phyloP scores from a whole-genome alignment of 2,888 invertebrate genomes.

The Priocnemis perturbator region DNA sequence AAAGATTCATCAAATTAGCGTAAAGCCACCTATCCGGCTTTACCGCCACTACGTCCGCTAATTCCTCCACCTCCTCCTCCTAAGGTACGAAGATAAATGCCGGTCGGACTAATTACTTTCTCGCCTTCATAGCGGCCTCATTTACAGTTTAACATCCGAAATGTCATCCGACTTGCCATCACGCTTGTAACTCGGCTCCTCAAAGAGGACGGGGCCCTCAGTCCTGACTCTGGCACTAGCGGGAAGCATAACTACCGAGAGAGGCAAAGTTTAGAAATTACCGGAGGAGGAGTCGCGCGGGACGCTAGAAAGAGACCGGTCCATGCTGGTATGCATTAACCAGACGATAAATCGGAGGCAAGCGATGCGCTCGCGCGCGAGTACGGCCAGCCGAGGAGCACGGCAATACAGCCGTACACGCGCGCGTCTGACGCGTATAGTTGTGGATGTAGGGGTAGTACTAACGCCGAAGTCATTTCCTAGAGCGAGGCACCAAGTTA shows the following conservation, averaged over 20 bases:
- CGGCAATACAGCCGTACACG: background rate
- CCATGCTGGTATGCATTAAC: constrained; percentile 46
- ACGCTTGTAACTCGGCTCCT: too few species aligned
- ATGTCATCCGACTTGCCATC: too few species aligned
- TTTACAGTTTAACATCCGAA: too few species aligned
- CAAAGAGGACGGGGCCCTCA: too few species aligned
- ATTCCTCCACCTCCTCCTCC: too few species aligned
- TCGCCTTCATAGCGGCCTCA: too few species aligned
- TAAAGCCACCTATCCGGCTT: too few species aligned
- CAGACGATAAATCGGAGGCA: constrained; percentile 57
- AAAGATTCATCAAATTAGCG: too few species aligned
- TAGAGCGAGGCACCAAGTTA: constrained; percentile 63
- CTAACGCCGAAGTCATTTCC: constrained; percentile 70
- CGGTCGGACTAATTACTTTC: too few species aligned
- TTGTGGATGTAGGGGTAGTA: constrained; percentile 39
- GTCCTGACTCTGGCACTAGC: background rate
- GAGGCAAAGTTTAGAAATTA: constrained; percentile 4
- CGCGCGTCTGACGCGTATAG: too few species aligned
- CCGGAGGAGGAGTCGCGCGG: background rate
- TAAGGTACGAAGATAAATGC: too few species aligned
- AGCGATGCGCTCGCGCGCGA: constrained; percentile 19
- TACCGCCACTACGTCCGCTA: too few species aligned
- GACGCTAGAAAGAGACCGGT: constrained; percentile 19
- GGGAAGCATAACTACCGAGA: background rate
- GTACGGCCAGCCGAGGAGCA: constrained; percentile 32